Base-by-base conservation (phyloP, 2,888 invertebrate genomes). In the Dryobotodes eremita region DNA sequence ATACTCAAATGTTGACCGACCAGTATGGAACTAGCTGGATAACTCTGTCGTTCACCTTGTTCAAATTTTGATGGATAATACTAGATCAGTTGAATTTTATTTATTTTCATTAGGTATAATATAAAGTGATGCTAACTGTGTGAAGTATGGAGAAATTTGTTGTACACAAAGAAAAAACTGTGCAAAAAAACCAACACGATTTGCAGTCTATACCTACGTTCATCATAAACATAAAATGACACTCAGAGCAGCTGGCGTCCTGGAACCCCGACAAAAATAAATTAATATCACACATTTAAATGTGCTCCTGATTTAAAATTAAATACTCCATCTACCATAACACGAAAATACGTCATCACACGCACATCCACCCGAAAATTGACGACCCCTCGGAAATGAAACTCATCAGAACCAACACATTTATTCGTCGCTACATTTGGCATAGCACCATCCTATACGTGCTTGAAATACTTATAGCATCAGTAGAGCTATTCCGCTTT, bases 381-480 rank as follows among this genome's bases (percentile, higher is more conserved):
- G 69, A 81, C 71, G 82, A 59, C 57, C 75, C 0, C 59, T 82
- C 79, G 84, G 84, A 89, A 89, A 89, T 88, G 83, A 84, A 84
- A 86, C 66, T 83, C 84, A 72, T 89, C 74, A 82, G 42, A 76
- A 71, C 36, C 68, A 81, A 71, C 31, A 69, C 80, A 83, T 86
- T 80, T 62, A 64, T 66, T 80, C 70, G 15, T 72, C 61, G 70
- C 46, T 89, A 90, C 92, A 90, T 92, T 83, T 83, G 72, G 91
- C 90, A 92, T 94, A 90, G 90, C 74, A 86, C 90, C 90, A 74
- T 92, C 91, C 93, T 73, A 78, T 90, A 95, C 95, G 95, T 94
- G 94, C 89, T 76, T 89, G 87, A 90, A 94, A 95, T 95, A 92
- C 91, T 85, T 89, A 89, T 82, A 75, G 74, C 81, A 79, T 84